Base-by-base conservation (phyloP, 1,140 invertebrate species). In the Drosophila repletoides region DNA sequence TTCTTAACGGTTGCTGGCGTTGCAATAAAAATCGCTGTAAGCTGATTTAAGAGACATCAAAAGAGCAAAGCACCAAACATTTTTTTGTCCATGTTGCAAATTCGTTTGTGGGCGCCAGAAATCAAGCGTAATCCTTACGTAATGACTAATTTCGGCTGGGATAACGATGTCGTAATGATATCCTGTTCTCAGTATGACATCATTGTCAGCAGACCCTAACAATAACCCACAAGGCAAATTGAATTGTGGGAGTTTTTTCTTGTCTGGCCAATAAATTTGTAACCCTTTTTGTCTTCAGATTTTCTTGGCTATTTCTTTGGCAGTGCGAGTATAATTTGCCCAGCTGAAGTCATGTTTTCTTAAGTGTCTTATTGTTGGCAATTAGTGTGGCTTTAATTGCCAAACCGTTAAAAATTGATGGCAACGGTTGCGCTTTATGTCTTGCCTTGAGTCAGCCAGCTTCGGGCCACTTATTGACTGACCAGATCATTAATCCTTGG, bases 341-440 rank as follows among this genome's bases (percentile, higher is more conserved):
- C 49, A 29, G 24, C 19, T 24, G 34, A 66, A 66, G 56, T 72
- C 76, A 80, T 75, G 63, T 80, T 79, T 56, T 67, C 49, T 43
- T 80, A 80, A 80, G 74, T 80, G 76, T 71, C 71, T 80, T 71
- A 33, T 75, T 79, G 66, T 80, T 61, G 66, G 76, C 38, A 80
- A 80, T 80, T 80, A 80, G 66, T 59, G 29, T 28, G 34, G 66
- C 48, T 71, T 74, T 80, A 80, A 80, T 80, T 75, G 76, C 76
- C 63, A 66, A 64, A 66, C 60, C 71, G 71, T 59, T 67, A 36
- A 53, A 48, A 58, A 67, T 71, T 74, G 40, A 48, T 43, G 76
- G 73, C 71, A 67, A 75, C 76, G 24, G 71, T 80, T 80, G 76
- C 56, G 66, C 55, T 75, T 80, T 80, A 80, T 80, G 51, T 45